Conservation (phyloP, 1,140 invertebrate genomes). For the Matsumurasca onukii region DNA sequence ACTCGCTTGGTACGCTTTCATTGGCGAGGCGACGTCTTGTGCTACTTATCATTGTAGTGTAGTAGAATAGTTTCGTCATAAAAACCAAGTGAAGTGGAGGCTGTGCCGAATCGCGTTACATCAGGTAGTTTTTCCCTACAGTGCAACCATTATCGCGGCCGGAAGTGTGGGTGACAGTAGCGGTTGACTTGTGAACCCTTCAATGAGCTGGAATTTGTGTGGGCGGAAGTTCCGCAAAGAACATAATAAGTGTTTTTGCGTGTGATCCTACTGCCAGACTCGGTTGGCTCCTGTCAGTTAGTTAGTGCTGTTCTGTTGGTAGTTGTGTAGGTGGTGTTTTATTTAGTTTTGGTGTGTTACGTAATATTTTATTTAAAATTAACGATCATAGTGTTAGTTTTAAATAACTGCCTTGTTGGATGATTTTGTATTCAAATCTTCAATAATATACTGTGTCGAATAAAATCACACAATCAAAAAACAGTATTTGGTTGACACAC, state of each 20-base stretch:
- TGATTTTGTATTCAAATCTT: too few species aligned
- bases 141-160: background rate
- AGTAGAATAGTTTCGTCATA: background rate
- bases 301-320: background rate
- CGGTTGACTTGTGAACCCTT: slow-evolving; percentile 3
- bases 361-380: background rate
- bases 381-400: background rate
- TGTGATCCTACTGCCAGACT: background rate
- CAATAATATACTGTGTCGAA: too few species aligned
- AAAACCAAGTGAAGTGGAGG: background rate
- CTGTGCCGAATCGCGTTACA: background rate
- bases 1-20: background rate
- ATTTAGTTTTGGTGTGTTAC: background rate
- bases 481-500: too few species aligned
- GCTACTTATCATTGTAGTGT: background rate
- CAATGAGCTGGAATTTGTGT: slow-evolving; percentile 10
- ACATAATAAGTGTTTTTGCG: background rate
- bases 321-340: background rate
- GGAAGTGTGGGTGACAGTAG: slow-evolving; percentile 17
- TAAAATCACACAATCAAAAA: too few species aligned
- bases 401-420: background rate
- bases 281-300: background rate
- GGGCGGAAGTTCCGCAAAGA: slow-evolving; percentile 17
- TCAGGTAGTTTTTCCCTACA: background rate
- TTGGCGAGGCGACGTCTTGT: background rate